Percentiles rank a stretch among this genome's conserved stretches.
Conservation (phyloP, 2,797 vertebrate species). For the Xerus rutilus region DNA sequence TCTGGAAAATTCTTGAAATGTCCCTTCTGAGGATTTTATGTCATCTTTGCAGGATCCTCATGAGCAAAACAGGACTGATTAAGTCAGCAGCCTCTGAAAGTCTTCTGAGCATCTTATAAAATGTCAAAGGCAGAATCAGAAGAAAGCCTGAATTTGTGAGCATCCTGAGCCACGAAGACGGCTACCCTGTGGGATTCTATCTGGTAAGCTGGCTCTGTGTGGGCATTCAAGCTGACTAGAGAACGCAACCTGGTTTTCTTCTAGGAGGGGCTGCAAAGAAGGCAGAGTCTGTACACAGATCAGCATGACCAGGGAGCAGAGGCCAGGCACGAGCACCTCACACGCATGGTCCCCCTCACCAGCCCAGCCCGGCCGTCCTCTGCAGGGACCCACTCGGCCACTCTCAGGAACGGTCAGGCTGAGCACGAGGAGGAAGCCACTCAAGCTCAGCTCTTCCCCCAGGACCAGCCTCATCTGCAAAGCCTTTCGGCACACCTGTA, state of each 20-base stretch:
- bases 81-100: not conserved
- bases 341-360: accelerated
- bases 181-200: accelerated
- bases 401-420: not conserved
- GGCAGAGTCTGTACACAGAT: not conserved
- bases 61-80: not conserved
- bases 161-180: too few relatives aligned
- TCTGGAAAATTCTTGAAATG: not conserved
- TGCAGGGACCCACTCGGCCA: not conserved
- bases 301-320: not conserved
- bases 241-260: not conserved
- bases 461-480: too few relatives aligned
- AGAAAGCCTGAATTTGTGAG: accelerated
- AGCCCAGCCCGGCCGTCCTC: not conserved
- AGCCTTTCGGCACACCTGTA: too few relatives aligned
- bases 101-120: not conserved
- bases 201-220: not conserved
- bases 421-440: too few relatives aligned
- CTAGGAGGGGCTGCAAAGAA: accelerated
- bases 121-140: not conserved
- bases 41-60: not conserved
- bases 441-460: too few relatives aligned
- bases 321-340: accelerated
- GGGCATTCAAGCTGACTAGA: not conserved
- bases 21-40: not conserved